Base-by-base conservation (phyloP, 2,113 vertebrate species). In the Corvus moneduloides region DNA sequence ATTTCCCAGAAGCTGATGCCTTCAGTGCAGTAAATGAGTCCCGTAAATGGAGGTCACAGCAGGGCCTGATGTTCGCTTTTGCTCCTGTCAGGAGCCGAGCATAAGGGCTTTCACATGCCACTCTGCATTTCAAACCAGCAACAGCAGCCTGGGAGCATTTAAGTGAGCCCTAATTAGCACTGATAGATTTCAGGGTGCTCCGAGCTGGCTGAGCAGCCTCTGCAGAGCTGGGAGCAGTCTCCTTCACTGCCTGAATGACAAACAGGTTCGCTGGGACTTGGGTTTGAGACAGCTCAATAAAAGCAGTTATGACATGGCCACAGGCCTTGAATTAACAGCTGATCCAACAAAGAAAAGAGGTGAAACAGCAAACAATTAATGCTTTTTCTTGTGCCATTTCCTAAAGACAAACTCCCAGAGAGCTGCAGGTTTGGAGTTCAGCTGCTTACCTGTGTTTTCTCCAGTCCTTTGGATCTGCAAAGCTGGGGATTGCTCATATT, bases 31-130 rank as follows among this genome's bases (percentile, higher is more conserved):
- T 90, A 96, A 97, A 96, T 83, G 96, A 96, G 90, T 92, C 95
- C 93, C 18, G 7, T 96, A 96, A 96, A 96, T 94, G 93, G 95
- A 96, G 96, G 92, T 96, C 95, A 95, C 92, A 96, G 95, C 93
- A 93, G 93, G 96, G 77, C 73, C 84, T 77, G 93, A 80, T 93
- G 68, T 84, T 92, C 95, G 94, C 58, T 94, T 92, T 94, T 95
- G 71, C 92, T 97, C 56, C 96, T 94, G 93, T 96, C 94, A 94
- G 95, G 76, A 97, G 92, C 55, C 80, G 59, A 68, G 75, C 90
- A 63, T 33, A 85, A 88, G 76, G 83, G 87, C 54, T 90, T 95
- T 88, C 82, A 66, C 76, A 35, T 69, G 84, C 82, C 89, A 83
- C 69, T 96, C 95, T 94, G 94, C 79, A 91, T 93, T 94, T 95